Evolutionary conservation across 2,113 vertebrate species (phyloP), one percentile per base, ranked within the genome.

Genomic region (Dromaius novaehollandiae): DNA sequence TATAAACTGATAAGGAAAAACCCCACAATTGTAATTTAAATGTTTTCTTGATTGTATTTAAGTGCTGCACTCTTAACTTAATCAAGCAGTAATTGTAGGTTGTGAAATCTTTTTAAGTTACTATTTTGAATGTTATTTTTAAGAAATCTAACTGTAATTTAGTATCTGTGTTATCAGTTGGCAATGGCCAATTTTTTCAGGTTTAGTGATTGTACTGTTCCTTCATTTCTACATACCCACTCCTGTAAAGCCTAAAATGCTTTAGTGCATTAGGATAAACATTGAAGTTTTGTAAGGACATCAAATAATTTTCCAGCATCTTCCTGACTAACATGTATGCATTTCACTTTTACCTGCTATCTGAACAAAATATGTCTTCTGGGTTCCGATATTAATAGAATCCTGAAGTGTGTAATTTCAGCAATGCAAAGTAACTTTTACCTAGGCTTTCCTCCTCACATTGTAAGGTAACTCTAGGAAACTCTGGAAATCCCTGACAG

Each of bases 11-110:
- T 71, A 16, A 46, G 42, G 9, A 15, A 64, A 76, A 63, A 69
- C 30, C 3, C 1, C 1, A 3, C 3, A 0, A 0, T 68, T 77
- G 15, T 63, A 3, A 17, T 61, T 13, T 60, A 20, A 60, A 7
- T 79, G 19, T 42, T 64, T 78, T 56, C n/a, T 17, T 78, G 28
- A 18, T 65, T 64, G 19, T 50, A 18, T 51, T 64, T 51, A 71
- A 51, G 19, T 86, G 25, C 17, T 74, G 11, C 1, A 2, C 32
- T 53, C 40, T 63, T 76, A 91, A 55, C 3, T 48, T 56, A 46
- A 46, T 46, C 44, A n/a, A 50, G 20, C 17, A 66, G 13, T 87
- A 55, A 10, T 51, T 86, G 12, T 40, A 63, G 53, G 7, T n/a
- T 32, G 61, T 40, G 58, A 58, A 83, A 30, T 76, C 8, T 48